Evolutionary conservation across 1,140 invertebrate species (phyloP), one percentile per base, ranked within the genome.

Genomic region (Drosophila orosa): DNA sequence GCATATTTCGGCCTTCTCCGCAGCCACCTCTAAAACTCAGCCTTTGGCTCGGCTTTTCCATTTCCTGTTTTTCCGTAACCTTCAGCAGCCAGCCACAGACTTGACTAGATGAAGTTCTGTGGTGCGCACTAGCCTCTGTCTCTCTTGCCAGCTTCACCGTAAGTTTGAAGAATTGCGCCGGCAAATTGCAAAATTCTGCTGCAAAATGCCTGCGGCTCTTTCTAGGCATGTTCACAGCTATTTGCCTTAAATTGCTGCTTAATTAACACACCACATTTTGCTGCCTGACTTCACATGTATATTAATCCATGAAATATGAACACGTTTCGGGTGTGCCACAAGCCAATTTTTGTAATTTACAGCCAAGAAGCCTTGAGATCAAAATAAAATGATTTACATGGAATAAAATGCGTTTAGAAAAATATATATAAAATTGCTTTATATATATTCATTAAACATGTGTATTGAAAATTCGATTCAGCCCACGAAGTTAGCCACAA

Each of bases 81-180:
- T 45, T 27, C 25, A 52, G 31, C 55, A 42, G 25, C 57, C 50
- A 37, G 42, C 65, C 48, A 69, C 65, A 56, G 57, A 83, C 60
- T 83, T 79, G 65, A 56, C 75, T 83, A 72, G 65, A 71, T 83
- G 47, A 79, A 83, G 52, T 83, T 72, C 71, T 78, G 66, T 74
- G 63, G 37, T 40, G 60, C 42, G 27, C 45, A 56, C 56, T 60
- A 29, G 44, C 58, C 69, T 42, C 66, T 45, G 39, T 45, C 35
- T 69, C 27, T 13, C 19, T 42, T 42, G 37, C 25, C 37, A 59
- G 48, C 31, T 12, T 42, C 24, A 61, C 15, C 31, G 31, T 54
- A 24, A 60, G 48, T 57, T 69, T 39, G 50, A 39, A 56, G 77
- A 81, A 81, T 74, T 81, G 44, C 25, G 50, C 50, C 31, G 45